Evolutionary conservation across 2,113 vertebrate genomes (phyloP).

Genomic region (Solenodon paradoxus): DNA sequence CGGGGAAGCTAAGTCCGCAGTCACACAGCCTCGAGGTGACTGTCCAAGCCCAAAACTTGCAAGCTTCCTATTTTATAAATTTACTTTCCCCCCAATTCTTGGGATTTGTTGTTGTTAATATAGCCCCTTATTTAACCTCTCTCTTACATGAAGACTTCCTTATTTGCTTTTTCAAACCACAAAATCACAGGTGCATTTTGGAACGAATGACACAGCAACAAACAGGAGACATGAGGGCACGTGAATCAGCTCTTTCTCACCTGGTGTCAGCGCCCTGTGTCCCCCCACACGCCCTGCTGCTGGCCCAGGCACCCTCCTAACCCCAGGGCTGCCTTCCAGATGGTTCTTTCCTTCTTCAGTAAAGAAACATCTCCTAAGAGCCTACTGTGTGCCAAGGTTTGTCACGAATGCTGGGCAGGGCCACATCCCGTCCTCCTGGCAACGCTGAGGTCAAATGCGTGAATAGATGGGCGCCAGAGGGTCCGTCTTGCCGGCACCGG

Average conservation of each 20-base stretch:
- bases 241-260: not conserved
- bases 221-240: fast-evolving
- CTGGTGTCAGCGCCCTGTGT: fast-evolving
- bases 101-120: not conserved
- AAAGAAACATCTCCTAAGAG: not conserved
- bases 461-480: fast-evolving
- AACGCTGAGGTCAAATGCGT: fast-evolving
- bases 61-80: not conserved
- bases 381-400: not conserved
- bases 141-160: not conserved
- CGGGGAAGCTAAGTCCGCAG: not conserved
- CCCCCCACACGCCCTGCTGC: not conserved
- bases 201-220: not conserved
- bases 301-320: not conserved
- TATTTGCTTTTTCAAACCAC: not conserved
- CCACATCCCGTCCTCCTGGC: not conserved
- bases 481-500: fast-evolving
- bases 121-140: not conserved
- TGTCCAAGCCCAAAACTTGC: not conserved
- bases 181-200: not conserved
- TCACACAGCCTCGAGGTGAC: not conserved
- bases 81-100: no score
- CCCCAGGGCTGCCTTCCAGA: not conserved
- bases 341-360: not conserved
- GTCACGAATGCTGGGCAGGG: fast-evolving